phyloP scores from a whole-genome alignment of 2,888 invertebrate genomes.

The Autographa gamma region DNA sequence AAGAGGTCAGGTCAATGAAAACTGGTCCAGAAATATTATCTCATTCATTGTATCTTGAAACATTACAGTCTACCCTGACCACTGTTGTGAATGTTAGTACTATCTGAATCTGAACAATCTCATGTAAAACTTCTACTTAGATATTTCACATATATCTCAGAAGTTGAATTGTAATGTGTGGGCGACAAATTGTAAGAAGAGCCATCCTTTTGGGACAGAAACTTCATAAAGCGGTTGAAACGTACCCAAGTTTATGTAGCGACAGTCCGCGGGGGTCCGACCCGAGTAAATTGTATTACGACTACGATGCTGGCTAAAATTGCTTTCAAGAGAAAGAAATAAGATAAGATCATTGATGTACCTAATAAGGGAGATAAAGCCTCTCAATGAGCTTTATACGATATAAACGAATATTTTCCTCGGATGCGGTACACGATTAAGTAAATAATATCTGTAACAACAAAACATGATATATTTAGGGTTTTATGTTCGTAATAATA shows the following conservation, averaged over 20 bases:
- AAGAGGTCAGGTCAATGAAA: conserved; percentile 15
- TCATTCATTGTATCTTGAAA: conserved; percentile 29
- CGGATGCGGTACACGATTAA: conserved; percentile 18
- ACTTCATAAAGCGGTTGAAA: conserved; percentile 68
- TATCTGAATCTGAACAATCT: conserved; percentile 29
- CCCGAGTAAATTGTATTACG: conserved; percentile 75
- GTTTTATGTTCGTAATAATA: conserved; percentile 15
- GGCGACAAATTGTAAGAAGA: conserved; percentile 65
- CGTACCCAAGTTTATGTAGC: conserved; percentile 64
- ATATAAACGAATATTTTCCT: conserved; percentile 40
- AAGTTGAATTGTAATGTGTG: conserved; percentile 57
- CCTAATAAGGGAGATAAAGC: conserved; percentile 65
- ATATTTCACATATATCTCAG: conserved; percentile 18
- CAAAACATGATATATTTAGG: conserved; percentile 15
- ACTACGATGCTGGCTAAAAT: conserved; percentile 71
- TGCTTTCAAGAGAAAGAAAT: conserved; percentile 72
- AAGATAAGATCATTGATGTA: conserved; percentile 71
- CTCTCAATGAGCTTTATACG: conserved; percentile 54
- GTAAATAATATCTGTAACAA: conserved; percentile 26
- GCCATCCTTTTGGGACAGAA: conserved; percentile 64
- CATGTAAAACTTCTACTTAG: conserved; percentile 13
- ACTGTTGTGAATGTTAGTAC: too few species aligned
- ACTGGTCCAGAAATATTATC: conserved; percentile 14
- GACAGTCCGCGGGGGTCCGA: conserved; percentile 66
- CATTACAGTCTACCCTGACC: too few species aligned